Evolutionary conservation across 1,140 invertebrate species (phyloP), one percentile per base, ranked within the genome.

Genomic region (Stratiolaelaps scimitus): DNA sequence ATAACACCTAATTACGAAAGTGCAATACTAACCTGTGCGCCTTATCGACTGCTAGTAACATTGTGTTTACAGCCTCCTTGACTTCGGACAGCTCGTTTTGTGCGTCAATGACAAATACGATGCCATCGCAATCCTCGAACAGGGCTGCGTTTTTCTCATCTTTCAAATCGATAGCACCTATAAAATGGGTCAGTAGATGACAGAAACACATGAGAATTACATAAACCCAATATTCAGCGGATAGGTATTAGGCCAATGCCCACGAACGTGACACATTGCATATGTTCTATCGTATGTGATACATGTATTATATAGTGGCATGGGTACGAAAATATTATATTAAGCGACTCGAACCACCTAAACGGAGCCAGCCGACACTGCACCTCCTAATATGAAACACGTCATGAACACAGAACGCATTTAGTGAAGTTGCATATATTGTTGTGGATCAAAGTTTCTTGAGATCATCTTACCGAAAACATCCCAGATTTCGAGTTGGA

Each of bases 401-500:
- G n/a, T n/a, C n/a, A n/a, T 40, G 34, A 10, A 10, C 34, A 40
- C 34, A 10, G 10, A 40, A 40, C 4, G 10, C 34, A 40, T n/a
- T n/a, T 40, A 40, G 34, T 40, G 4, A 28, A 48, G 4, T 48
- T 7, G 15, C 47, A 48, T 48, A 86, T 87, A 70, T 96, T 90
- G 53, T 87, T 87, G 77, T 98, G 92, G 96, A 30, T 87, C 87
- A 30, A 88, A 84, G 79, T 98, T 92, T 76, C 96, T 92, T 71
- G 96, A 93, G 75, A 97, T 92, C 70, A 98, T 93, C 78, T 98
- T 93, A 17, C 94, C 95, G 40, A 95, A 95, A 77, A 98, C 95
- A 77, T 99, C 96, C 89, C 94, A 97, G 69, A 98, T 96, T 84
- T 97, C 90, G 79, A 98, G 98, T 74, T 97, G 92, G 40, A 99